Base-by-base conservation (phyloP, 2,797 vertebrate species). In the Prunella strophiata region DNA sequence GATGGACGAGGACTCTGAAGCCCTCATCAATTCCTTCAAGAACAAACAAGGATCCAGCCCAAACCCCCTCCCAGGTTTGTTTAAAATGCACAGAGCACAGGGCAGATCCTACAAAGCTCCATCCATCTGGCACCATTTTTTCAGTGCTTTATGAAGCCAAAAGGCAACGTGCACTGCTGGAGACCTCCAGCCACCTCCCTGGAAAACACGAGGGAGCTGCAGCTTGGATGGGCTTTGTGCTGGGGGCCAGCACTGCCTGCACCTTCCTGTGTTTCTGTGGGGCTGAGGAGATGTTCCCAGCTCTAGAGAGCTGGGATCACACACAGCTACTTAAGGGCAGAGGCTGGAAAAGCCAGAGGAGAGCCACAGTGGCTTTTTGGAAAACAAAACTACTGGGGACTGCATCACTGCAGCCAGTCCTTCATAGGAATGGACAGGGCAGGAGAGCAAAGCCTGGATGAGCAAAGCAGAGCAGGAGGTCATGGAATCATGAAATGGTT, bases 1-100 rank as follows among this genome's bases (percentile, higher is more conserved):
- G 88, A 92, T 96, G 86, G 84, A 95, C 92, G 63, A 97, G 77
- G 91, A 81, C 88, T 93, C 88, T 84, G 93, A 80, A 93, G 68
- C 77, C 89, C 4, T 43, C 80, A 95, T 75, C 86, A 45, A n/a
- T 94, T 91, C 77, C 85, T 94, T 84, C 52, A 82, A 94, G 88
- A 97, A 84, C 86, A 96, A 94, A 93, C 76, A 94, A 72, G 77
- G 59, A 94, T 88, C 75, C 89, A 91, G 81, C 88, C 84, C 83
- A 85, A 89, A 48, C 68, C 83, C 47, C 78, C 85, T 93, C 89
- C 74, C 61, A 74, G 83, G 51, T 90, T 95, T 93, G 80, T 86
- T 96, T 96, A 67, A 96, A 97, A 78, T 30, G 93, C 52, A 48
- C 13, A 2, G 66, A 95, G 79, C 85, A 51, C 11, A 77, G 95